phyloP scores from a whole-genome alignment of 2,888 invertebrate species.

The Leptogaster cylindrica region DNA sequence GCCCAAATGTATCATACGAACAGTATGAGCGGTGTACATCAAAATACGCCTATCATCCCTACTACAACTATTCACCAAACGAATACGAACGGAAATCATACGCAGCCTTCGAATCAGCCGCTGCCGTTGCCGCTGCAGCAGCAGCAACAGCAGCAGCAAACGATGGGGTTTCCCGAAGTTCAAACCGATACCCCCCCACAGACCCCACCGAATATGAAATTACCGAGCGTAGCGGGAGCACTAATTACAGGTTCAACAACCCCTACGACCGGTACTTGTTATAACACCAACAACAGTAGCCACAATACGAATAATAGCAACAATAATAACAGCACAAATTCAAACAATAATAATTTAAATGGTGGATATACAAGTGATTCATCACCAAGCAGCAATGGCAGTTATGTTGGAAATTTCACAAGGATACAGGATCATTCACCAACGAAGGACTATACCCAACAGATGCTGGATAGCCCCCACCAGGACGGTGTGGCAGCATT shows the following conservation, averaged over 20 bases:
- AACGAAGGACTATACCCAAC: slow-evolving; percentile 54
- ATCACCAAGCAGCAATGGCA: slow-evolving; percentile 49
- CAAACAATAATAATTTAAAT: slow-evolving; percentile 49
- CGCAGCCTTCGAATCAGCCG: slow-evolving; percentile 54
- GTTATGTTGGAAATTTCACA: slow-evolving; percentile 50
- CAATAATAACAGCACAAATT: slow-evolving; percentile 49
- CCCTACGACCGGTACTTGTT: slow-evolving; percentile 65
- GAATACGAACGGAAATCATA: slow-evolving; percentile 50
- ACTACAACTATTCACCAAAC: slow-evolving; percentile 51
- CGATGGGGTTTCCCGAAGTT: slow-evolving; percentile 84
- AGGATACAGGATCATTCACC: slow-evolving; percentile 57
- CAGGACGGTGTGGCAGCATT: slow-evolving; percentile 68
- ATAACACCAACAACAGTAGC: slow-evolving; percentile 53
- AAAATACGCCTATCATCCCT: slow-evolving; percentile 55
- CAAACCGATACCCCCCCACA: slow-evolving; percentile 89
- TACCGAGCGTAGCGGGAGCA: slow-evolving; percentile 79
- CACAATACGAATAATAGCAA: slow-evolving; percentile 42
- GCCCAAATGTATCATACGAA: slow-evolving; percentile 54
- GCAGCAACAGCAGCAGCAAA: slow-evolving; percentile 58
- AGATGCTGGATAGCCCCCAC: slow-evolving; percentile 50
- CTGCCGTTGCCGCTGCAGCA: too few species aligned
- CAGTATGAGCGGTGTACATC: slow-evolving; percentile 52
- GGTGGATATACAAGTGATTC: slow-evolving; percentile 49
- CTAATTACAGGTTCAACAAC: slow-evolving; percentile 70
- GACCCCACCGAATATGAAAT: slow-evolving; percentile 93